Evolutionary conservation across 37 sponge, comb jelly and placozoan species (phyloP).

Genomic region (Oscarella lobularis): DNA sequence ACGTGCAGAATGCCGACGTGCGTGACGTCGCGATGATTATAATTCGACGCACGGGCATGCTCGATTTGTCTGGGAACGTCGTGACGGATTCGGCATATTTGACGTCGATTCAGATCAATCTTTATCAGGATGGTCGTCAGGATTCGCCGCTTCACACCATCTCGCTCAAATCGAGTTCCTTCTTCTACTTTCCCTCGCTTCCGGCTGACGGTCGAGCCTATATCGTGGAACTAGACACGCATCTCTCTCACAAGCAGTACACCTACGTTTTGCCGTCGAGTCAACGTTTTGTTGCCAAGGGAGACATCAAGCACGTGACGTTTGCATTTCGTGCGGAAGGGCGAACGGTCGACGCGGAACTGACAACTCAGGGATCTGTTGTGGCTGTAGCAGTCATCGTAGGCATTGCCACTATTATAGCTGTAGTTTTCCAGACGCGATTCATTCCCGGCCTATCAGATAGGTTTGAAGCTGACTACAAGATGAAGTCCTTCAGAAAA

Average conservation of each 20-base stretch:
- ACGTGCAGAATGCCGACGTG: conserved; percentile 13
- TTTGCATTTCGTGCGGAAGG: neutral
- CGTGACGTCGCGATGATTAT: conserved; percentile 17
- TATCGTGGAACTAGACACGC: neutral
- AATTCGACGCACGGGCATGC: neutral
- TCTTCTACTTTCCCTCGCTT: neutral
- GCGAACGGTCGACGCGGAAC: neutral
- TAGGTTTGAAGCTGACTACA: neutral
- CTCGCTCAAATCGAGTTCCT: neutral
- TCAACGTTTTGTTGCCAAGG: neutral
- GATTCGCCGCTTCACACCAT: neutral
- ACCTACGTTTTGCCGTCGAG: neutral
- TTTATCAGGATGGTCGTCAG: neutral
- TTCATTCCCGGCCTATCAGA: neutral
- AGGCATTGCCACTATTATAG: neutral
- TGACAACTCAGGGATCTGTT: neutral
- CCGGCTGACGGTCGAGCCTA: neutral
- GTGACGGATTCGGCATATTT: conserved; percentile 20
- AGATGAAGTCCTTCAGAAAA: too few species aligned
- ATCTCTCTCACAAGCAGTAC: neutral
- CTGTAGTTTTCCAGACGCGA: neutral
- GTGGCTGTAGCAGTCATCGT: neutral
- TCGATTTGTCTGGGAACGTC: conserved; percentile 34
- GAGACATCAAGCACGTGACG: neutral
- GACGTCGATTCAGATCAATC: conserved; percentile 10